A percentile compares a stretch with the other conserved stretches of the same genome.
Evolutionary conservation across 2,113 vertebrate genomes (phyloP).

Genomic region (Hyperopisus bebe): DNA sequence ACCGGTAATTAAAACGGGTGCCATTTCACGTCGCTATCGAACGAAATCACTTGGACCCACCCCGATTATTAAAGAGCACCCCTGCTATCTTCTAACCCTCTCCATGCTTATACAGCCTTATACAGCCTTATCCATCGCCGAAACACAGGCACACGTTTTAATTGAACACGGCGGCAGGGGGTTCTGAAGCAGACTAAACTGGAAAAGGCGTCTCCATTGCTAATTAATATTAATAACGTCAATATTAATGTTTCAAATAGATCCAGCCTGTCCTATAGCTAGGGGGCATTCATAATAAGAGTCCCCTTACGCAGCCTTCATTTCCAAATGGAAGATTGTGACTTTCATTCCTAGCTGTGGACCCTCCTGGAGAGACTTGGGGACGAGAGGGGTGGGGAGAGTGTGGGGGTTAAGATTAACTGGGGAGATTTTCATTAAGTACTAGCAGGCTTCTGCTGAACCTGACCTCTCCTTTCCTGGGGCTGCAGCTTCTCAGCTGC

Average conservation of each 20-base stretch:
- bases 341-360: background rate
- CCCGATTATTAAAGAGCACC: background rate
- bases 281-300: background rate
- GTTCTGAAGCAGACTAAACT: background rate
- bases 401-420: background rate
- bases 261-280: background rate
- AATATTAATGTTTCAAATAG: conserved; percentile 13
- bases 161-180: background rate
- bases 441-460: background rate
- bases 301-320: background rate
- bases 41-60: background rate
- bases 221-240: conserved; percentile 7
- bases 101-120: background rate
- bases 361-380: background rate
- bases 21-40: background rate
- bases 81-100: background rate
- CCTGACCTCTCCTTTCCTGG: background rate
- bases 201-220: background rate
- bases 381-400: background rate
- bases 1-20: background rate
- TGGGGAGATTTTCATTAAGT: conserved; percentile 2
- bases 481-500: background rate
- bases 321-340: background rate
- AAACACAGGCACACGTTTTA: background rate
- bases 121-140: background rate